Evolutionary conservation across 2,797 vertebrate genomes (phyloP).

Genomic region (Poeciliopsis gracilis): DNA sequence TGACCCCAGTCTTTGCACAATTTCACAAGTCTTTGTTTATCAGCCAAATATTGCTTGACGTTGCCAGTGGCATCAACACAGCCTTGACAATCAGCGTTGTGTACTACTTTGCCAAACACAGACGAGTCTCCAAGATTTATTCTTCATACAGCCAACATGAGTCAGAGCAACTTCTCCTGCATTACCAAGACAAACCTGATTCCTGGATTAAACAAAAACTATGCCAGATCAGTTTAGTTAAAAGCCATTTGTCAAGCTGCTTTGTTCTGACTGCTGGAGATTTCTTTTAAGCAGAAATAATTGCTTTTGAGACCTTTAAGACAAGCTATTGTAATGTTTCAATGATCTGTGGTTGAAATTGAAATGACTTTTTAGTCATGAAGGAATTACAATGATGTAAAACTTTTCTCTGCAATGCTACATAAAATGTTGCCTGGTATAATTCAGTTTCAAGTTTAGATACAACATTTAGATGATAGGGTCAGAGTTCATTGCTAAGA

Average conservation of each 20-base stretch:
- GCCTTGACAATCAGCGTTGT: conserved; percentile 29
- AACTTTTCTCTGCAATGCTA: background rate
- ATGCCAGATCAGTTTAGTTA: conserved; percentile 34
- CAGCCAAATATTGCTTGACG: conserved; percentile 8
- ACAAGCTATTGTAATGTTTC: background rate
- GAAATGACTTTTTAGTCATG: background rate
- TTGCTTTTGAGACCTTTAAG: background rate
- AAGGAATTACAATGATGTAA: background rate
- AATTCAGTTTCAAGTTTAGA: too few relatives aligned
- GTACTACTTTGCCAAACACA: conserved; percentile 13
- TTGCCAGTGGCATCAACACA: conserved; percentile 30
- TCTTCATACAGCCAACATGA: conserved; percentile 41
- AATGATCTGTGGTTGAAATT: background rate
- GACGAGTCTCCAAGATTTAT: conserved; percentile 31
- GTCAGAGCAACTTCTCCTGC: conserved; percentile 19
- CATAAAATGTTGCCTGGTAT: background rate
- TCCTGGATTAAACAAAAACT: conserved; percentile 32
- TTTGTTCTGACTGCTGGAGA: background rate
- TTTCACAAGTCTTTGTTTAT: conserved; percentile 33
- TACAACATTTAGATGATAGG: too few relatives aligned
- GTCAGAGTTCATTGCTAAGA: background rate
- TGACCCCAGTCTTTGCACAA: conserved; percentile 6
- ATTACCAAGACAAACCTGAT: conserved; percentile 31
- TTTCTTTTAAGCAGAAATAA: background rate
- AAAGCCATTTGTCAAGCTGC: conserved; percentile 1